A percentile compares a stretch with the other conserved stretches of the same genome.
Evolutionary conservation across 2,113 vertebrate genomes (phyloP).

Genomic region (Isichthys henryi): DNA sequence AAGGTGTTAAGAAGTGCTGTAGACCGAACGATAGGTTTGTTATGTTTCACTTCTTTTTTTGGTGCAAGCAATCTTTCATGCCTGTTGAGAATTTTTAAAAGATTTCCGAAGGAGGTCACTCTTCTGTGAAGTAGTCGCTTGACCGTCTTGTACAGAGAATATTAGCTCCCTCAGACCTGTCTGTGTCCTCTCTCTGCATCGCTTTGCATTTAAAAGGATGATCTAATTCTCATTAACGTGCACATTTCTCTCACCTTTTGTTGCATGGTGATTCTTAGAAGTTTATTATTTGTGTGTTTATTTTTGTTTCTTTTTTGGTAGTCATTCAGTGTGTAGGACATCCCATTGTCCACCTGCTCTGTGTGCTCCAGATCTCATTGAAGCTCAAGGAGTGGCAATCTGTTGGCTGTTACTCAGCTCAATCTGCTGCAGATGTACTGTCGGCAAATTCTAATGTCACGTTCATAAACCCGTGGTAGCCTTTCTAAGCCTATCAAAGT

Average conservation of each 20-base stretch:
- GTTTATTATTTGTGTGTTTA: constrained; percentile 17
- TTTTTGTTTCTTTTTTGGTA: constrained; percentile 21
- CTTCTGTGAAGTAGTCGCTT: constrained; percentile 37
- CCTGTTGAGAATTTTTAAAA: constrained; percentile 15
- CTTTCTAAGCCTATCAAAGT: background rate
- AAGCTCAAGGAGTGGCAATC: constrained; percentile 47
- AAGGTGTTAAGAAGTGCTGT: constrained; percentile 5
- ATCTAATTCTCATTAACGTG: constrained; percentile 61
- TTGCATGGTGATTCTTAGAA: constrained; percentile 11
- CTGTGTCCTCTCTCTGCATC: constrained; percentile 50
- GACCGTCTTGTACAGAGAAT: constrained; percentile 50
- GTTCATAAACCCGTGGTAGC: background rate
- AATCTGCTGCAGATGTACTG: background rate
- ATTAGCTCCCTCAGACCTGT: constrained; percentile 35
- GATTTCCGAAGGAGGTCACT: background rate
- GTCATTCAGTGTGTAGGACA: constrained; percentile 44
- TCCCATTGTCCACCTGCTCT: constrained; percentile 34
- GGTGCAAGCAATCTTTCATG: constrained; percentile 20
- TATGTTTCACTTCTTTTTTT: constrained; percentile 5
- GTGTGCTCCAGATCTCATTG: constrained; percentile 31
- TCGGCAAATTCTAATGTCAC: background rate
- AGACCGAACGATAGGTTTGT: background rate
- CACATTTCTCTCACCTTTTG: constrained; percentile 9
- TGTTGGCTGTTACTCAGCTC: constrained; percentile 28
- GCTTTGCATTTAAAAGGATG: constrained; percentile 69